phyloP scores from a whole-genome alignment of 2,113 vertebrate species.

The Bagarius yarrelli region DNA sequence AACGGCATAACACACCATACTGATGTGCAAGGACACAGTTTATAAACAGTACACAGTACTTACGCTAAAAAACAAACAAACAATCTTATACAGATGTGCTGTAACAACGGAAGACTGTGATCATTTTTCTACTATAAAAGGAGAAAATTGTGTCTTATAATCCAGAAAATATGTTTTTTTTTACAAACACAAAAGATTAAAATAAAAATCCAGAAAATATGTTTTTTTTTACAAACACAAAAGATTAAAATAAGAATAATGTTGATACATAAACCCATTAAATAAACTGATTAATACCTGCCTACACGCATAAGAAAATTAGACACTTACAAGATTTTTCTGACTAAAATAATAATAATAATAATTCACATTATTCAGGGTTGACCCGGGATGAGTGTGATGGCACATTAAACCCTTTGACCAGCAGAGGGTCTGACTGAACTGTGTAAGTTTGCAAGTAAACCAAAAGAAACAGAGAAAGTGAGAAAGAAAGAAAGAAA shows the following conservation, averaged over 20 bases:
- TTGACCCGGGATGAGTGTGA: constrained; percentile 66
- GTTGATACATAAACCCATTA: neutral
- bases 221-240: neutral
- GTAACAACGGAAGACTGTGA: neutral
- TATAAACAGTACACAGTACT: constrained; percentile 53
- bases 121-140: neutral
- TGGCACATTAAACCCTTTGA: constrained; percentile 34
- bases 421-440: constrained; percentile 52
- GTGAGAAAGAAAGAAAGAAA: neutral
- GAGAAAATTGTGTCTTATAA: neutral
- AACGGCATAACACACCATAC: neutral
- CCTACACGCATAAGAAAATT: constrained; percentile 13
- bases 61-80: constrained; percentile 27
- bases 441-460: neutral
- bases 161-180: neutral
- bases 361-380: constrained; percentile 87
- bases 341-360: constrained; percentile 59
- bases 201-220: constrained; percentile 20
- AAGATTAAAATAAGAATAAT: neutral
- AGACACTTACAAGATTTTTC: constrained; percentile 17
- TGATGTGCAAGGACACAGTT: constrained; percentile 24
- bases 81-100: neutral
- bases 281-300: constrained; percentile 26
- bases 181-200: neutral
- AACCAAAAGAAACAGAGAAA: neutral